phyloP scores from a whole-genome alignment of 2,797 vertebrate genomes.

The Allobates femoralis region DNA sequence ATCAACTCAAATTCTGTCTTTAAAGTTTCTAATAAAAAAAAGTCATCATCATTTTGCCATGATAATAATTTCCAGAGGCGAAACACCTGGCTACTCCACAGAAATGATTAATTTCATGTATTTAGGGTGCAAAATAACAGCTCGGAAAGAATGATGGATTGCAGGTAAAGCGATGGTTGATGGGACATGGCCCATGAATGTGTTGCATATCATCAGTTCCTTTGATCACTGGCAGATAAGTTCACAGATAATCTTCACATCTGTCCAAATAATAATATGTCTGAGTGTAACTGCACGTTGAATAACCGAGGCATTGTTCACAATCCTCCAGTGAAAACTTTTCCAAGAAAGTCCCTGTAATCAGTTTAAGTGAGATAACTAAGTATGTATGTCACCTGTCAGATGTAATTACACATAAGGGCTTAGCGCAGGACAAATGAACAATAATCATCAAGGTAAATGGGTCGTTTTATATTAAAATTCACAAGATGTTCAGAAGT shows the following conservation, averaged over 20 bases:
- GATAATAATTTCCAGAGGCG: slow-evolving; percentile 80
- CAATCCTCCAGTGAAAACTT: slow-evolving; percentile 13
- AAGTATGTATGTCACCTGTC: slow-evolving; percentile 47
- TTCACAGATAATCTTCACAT: slow-evolving; percentile 81
- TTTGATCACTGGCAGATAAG: slow-evolving; percentile 93
- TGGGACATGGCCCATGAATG: slow-evolving; percentile 96
- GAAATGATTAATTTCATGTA: slow-evolving; percentile 95
- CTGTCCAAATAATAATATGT: slow-evolving; percentile 59
- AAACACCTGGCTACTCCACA: slow-evolving; percentile 88
- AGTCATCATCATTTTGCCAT: slow-evolving; percentile 17
- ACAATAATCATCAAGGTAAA: slow-evolving; percentile 14
- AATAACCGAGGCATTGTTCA: slow-evolving; percentile 40
- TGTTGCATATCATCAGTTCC: slow-evolving; percentile 94
- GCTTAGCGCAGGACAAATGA: slow-evolving; percentile 13
- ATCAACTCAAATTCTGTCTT: slow-evolving; percentile 1
- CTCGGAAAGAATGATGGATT: slow-evolving; percentile 90
- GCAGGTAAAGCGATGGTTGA: slow-evolving; percentile 84
- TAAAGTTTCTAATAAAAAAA: slow-evolving; percentile 69
- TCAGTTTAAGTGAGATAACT: slow-evolving; percentile 49
- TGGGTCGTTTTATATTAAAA: slow-evolving; percentile 16
- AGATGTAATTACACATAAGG: slow-evolving; percentile 23
- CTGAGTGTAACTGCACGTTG: slow-evolving; percentile 63
- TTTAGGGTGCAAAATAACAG: slow-evolving; percentile 88
- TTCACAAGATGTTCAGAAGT: not conserved
- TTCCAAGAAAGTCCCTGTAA: slow-evolving; percentile 35